Percentiles rank a stretch among this genome's conserved stretches.
Conservation (phyloP, 2,797 vertebrate genomes). For the Rhinogobio ventralis region DNA sequence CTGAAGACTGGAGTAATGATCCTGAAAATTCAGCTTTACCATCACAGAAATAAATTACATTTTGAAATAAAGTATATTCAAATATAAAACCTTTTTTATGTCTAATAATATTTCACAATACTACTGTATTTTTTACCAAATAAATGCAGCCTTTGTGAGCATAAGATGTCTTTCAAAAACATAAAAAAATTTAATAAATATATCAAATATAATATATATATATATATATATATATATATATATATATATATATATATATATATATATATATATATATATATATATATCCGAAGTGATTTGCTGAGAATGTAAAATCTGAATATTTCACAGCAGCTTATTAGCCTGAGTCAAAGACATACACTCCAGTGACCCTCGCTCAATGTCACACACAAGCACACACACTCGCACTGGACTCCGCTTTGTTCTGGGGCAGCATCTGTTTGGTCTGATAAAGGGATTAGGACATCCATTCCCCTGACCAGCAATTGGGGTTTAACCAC, state of each 20-base stretch:
- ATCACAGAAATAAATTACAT: background rate
- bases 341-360: conserved; percentile 61
- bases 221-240: too few species aligned
- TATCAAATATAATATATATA: background rate
- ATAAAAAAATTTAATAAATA: background rate
- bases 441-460: conserved; percentile 64
- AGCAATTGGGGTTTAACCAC: conserved; percentile 47
- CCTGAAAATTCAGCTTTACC: background rate
- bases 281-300: conserved; percentile 40
- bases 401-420: conserved; percentile 48
- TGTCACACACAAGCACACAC: conserved; percentile 34
- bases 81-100: background rate
- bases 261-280: too few species aligned
- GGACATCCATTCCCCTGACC: conserved; percentile 58
- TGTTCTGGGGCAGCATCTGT: conserved; percentile 60
- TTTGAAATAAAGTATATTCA: background rate
- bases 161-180: background rate
- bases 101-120: background rate
- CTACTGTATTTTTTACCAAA: background rate
- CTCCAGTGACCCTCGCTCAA: conserved; percentile 44
- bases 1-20: background rate
- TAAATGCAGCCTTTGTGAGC: background rate
- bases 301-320: conserved; percentile 53
- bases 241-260: too few species aligned
- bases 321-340: conserved; percentile 65